phyloP scores from a whole-genome alignment of 1,140 invertebrate genomes.

The Leptinotarsa undecemlineata region DNA sequence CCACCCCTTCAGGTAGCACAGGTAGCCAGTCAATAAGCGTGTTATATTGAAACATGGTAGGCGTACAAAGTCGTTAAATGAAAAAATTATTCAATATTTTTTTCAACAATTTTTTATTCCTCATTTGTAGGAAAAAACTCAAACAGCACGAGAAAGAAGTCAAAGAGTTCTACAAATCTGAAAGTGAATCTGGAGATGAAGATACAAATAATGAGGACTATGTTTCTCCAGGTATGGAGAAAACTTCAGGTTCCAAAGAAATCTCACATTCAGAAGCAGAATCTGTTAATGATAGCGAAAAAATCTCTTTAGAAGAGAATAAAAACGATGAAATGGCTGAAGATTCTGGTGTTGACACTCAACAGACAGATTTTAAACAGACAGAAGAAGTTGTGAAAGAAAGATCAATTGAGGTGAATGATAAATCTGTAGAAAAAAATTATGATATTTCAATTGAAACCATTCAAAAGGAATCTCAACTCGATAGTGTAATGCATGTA shows the following conservation, averaged over 20 bases:
- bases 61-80: not conserved
- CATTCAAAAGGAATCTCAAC: not conserved
- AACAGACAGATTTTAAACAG: not conserved
- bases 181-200: slow-evolving; percentile 56
- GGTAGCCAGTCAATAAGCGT: not conserved
- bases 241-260: not conserved
- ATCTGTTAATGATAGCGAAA: not conserved
- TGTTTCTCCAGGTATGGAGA: slow-evolving; percentile 10
- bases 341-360: not conserved
- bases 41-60: no score
- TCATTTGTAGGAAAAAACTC: slow-evolving; percentile 56
- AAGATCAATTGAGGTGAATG: not conserved
- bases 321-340: slow-evolving; percentile 3
- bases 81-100: not conserved
- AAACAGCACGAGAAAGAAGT: slow-evolving; percentile 64
- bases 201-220: slow-evolving; percentile 34
- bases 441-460: not conserved
- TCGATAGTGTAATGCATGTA: not conserved
- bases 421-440: slow-evolving; percentile 8
- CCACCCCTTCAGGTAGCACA: no score
- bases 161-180: slow-evolving; percentile 65
- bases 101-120: slow-evolving; percentile 1
- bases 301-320: not conserved
- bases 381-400: slow-evolving; percentile 15
- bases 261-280: not conserved